phyloP scores from a whole-genome alignment of 2,113 vertebrate genomes.

The Clarias gariepinus region DNA sequence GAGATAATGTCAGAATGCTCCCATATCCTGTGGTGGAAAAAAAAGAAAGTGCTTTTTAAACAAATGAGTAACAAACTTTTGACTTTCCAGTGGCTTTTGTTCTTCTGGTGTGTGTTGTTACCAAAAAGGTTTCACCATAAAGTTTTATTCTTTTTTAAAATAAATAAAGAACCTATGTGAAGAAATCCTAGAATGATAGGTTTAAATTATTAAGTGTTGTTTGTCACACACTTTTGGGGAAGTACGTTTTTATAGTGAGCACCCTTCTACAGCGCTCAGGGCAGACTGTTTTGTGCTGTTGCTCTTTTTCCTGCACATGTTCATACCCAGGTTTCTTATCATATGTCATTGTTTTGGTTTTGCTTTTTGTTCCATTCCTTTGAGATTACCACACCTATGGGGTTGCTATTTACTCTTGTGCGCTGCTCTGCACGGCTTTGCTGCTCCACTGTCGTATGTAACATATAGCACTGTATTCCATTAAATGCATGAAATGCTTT shows the following conservation, averaged over 20 bases:
- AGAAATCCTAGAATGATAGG: background rate
- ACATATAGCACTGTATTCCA: constrained; percentile 15
- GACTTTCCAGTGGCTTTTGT: constrained; percentile 1
- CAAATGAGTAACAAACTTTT: constrained; percentile 19
- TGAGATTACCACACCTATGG: constrained; percentile 38
- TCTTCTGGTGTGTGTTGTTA: background rate
- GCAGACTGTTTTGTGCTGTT: constrained; percentile 37
- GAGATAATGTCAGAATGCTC: constrained; percentile 9
- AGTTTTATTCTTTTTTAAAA: background rate
- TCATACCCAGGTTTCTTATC: constrained; percentile 52
- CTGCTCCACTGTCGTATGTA: background rate
- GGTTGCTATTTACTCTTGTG: constrained; percentile 38
- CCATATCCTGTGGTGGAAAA: constrained; percentile 42
- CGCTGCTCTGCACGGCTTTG: background rate
- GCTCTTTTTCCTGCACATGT: constrained; percentile 61
- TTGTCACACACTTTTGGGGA: background rate
- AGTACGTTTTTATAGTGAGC: background rate
- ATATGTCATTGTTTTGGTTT: constrained; percentile 66
- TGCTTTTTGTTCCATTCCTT: constrained; percentile 37
- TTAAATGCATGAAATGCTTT: constrained; percentile 34
- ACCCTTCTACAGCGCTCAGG: background rate
- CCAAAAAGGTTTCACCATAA: background rate
- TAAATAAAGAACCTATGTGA: no score
- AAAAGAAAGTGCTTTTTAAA: constrained; percentile 41
- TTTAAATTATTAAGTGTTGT: background rate